Evolutionary conservation across 2,888 invertebrate genomes (phyloP).

Genomic region (Heliconius cydno): DNA sequence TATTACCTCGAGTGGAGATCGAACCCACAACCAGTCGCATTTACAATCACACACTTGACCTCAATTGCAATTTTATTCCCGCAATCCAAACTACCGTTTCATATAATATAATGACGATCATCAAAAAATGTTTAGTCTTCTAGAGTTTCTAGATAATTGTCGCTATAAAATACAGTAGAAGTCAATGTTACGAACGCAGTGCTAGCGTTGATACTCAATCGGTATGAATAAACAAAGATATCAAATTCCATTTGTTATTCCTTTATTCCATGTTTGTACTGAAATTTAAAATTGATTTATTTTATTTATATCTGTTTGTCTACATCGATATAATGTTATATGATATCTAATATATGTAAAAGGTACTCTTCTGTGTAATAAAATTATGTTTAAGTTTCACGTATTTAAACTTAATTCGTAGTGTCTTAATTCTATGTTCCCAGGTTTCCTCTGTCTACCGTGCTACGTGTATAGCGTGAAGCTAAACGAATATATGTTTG

Average conservation of each 20-base stretch:
- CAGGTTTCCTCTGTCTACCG: no score
- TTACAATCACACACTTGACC: no score
- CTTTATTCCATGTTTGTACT: not conserved
- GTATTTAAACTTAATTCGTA: no score
- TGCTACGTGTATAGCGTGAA: no score
- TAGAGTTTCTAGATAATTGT: not conserved
- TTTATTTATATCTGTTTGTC: not conserved
- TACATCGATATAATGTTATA: not conserved
- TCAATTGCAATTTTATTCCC: not conserved
- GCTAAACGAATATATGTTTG: not conserved
- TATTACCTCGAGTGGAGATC: no score
- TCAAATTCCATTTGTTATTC: constrained; percentile 14
- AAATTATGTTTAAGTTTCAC: no score
- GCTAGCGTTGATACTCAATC: not conserved
- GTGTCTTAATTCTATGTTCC: no score
- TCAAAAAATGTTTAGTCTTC: not conserved
- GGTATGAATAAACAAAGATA: constrained; percentile 11
- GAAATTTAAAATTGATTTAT: constrained; percentile 12
- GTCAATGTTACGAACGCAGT: not conserved
- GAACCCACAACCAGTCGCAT: no score
- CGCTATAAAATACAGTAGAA: not conserved
- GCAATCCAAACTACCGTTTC: not conserved
- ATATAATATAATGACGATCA: not conserved
- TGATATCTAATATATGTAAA: no score
- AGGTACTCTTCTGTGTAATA: no score